Evolutionary conservation across 1,140 invertebrate species (phyloP).

Genomic region (Cydia fagiglandana): DNA sequence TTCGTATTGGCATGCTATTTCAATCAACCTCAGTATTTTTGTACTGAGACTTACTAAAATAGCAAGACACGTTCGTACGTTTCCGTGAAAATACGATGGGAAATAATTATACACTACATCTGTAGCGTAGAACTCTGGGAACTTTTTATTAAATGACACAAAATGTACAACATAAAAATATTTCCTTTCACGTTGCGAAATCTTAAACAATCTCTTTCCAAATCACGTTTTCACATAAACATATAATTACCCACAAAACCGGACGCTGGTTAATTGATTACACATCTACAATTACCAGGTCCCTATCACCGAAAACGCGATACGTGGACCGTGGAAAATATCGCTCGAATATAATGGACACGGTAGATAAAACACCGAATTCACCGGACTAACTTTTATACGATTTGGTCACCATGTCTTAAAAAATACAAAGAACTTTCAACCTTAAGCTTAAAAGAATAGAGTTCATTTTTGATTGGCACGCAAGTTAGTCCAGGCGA

Average conservation of each 20-base stretch:
- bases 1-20: too few relatives aligned
- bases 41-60: too few relatives aligned
- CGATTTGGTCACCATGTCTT: constrained; percentile 37
- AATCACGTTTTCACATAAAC: constrained; percentile 1
- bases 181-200: constrained; percentile 32
- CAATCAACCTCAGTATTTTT: too few relatives aligned
- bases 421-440: constrained; percentile 39
- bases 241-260: neutral
- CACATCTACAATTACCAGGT: constrained; percentile 15
- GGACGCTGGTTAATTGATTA: constrained; percentile 15
- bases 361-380: constrained; percentile 16
- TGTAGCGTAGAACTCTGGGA: too few relatives aligned
- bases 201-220: constrained; percentile 34
- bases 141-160: too few relatives aligned
- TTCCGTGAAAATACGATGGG: too few relatives aligned
- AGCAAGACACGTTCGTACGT: too few relatives aligned
- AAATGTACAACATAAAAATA: too few relatives aligned
- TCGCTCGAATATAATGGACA: constrained; percentile 10
- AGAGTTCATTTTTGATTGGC: constrained; percentile 41
- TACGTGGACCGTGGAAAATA: constrained; percentile 15
- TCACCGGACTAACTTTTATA: constrained; percentile 64
- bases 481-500: constrained; percentile 23
- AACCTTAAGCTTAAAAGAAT: neutral
- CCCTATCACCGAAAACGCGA: constrained; percentile 19
- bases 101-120: too few relatives aligned